Conservation (phyloP, 2,113 vertebrate species). For the Phocoena sinus region DNA sequence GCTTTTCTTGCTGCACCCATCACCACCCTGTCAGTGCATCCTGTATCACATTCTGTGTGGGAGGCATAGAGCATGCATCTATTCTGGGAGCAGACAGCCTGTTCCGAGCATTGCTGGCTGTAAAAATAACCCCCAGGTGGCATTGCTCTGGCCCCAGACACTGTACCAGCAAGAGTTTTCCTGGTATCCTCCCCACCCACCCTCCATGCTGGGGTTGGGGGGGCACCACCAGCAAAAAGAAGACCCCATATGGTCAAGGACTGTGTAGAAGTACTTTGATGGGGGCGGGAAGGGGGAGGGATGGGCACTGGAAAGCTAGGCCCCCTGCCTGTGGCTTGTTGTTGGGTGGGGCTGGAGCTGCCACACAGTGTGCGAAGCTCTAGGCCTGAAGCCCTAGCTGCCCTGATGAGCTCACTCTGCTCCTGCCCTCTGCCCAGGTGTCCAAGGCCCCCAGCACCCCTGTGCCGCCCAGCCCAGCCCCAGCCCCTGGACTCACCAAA, state of each 20-base stretch:
- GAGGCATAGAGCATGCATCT: constrained; percentile 70
- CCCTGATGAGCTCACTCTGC: background rate
- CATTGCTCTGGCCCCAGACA: constrained; percentile 67
- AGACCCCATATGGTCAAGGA: constrained; percentile 46
- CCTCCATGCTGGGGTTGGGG: background rate
- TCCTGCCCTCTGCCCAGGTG: constrained; percentile 76
- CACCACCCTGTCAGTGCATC: constrained; percentile 45
- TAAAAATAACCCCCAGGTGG: constrained; percentile 78
- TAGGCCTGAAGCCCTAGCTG: background rate
- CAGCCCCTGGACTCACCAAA: constrained; percentile 88
- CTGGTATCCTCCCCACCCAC: constrained; percentile 45
- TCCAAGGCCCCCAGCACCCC: constrained; percentile 87
- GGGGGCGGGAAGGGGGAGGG: background rate
- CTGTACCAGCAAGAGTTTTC: constrained; percentile 61
- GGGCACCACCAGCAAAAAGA: constrained; percentile 37
- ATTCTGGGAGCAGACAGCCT: constrained; percentile 76
- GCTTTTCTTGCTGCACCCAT: background rate
- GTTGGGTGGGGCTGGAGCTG: background rate
- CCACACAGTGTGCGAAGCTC: background rate
- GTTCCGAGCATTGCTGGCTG: constrained; percentile 68
- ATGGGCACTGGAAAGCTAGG: background rate
- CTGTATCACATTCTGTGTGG: constrained; percentile 75
- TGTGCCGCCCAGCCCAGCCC: constrained; percentile 85
- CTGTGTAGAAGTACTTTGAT: constrained; percentile 6
- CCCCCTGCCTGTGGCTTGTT: background rate